These are phyloP conservation scores for Sylvia borin DNA, from an alignment of 2,797 vertebrate genomes.

Conservation along the genomic window DNA sequence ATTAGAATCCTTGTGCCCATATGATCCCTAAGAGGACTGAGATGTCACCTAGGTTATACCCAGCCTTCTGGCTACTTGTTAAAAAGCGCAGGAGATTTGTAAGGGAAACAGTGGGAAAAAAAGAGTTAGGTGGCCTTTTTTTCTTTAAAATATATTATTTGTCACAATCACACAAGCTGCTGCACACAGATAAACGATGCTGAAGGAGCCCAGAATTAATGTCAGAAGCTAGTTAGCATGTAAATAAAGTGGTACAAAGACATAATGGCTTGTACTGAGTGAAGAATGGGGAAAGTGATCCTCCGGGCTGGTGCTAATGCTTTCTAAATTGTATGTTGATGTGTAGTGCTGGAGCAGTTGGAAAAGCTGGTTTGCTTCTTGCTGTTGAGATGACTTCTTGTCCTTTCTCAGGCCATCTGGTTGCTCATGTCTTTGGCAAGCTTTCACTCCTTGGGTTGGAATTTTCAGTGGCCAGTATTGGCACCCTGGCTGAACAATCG, in stretches of 20 bases:
- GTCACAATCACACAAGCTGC: not conserved
- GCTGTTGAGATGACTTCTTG: not conserved
- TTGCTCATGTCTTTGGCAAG: not conserved
- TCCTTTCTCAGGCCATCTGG: not conserved
- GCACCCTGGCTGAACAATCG: not conserved
- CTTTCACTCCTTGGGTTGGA: not conserved
- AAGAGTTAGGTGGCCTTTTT: not conserved
- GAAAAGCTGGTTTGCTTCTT: not conserved
- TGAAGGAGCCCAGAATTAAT: not conserved
- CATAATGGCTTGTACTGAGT: not conserved
- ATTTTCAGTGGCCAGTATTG: not conserved
- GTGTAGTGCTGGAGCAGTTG: not conserved
- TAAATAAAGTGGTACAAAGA: not conserved
- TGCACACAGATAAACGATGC: not conserved
- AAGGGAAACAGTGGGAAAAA: not conserved
- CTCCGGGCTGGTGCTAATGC: slow-evolving; percentile 4
- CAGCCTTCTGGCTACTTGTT: not conserved
- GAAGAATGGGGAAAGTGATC: not conserved
- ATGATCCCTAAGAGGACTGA: not conserved
- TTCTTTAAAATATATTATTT: not conserved
- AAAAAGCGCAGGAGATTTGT: not conserved
- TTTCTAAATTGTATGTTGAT: not conserved
- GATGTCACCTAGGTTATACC: not conserved
- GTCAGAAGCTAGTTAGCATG: not conserved
- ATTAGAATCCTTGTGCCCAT: not conserved